Evolutionary conservation across 2,797 vertebrate genomes (phyloP), one percentile per base, ranked within the genome.

Genomic region (Cottoperca gobio): DNA sequence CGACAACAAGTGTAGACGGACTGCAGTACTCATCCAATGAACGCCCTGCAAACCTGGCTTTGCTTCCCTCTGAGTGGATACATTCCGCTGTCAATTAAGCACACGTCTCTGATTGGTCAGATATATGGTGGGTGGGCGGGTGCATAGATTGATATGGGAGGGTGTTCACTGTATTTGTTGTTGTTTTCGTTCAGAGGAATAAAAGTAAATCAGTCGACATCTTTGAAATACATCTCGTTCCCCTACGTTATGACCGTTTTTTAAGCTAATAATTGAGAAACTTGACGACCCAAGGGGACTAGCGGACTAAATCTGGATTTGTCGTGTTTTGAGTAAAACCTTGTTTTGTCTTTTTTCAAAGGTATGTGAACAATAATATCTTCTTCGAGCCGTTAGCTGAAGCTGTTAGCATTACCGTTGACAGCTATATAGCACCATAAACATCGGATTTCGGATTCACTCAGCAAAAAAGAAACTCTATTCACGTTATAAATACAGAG

Each of bases 101-200:
- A 0, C 21, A 37, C 1, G 6, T 48, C n/a, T 80, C 16, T 80
- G 68, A 93, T 93, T 94, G 89, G 94, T 21, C 61, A 24, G 1
- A 6, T 3, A 17, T 12, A 19, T 4, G 4, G 5, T 4, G 58
- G 4, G 5, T 4, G 58, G 85, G 81, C 48, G 83, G 33, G 8
- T 31, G 8, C 31, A n/a, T n/a, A n/a, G n/a, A n/a, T n/a, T n/a
- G n/a, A n/a, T n/a, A n/a, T n/a, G n/a, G n/a, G n/a, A n/a, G 91
- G 83, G 82, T 60, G 43, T 57, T 52, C n/a, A 11, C 46, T 13
- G 35, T 6, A 14, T 89, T 89, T 94, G 93, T 94, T 95, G 93
- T 95, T 94, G 91, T 92, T 94, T 89, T 92, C 80, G 80, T 84
- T 57, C 53, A 54, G 61, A 76, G 64, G 62, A 79, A 76, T 8